A percentile compares a stretch with the other conserved stretches of the same genome.
These are phyloP conservation scores for Neuroscelio doddi DNA, from an alignment of 2,888 invertebrate species.

Conservation along the genomic window DNA sequence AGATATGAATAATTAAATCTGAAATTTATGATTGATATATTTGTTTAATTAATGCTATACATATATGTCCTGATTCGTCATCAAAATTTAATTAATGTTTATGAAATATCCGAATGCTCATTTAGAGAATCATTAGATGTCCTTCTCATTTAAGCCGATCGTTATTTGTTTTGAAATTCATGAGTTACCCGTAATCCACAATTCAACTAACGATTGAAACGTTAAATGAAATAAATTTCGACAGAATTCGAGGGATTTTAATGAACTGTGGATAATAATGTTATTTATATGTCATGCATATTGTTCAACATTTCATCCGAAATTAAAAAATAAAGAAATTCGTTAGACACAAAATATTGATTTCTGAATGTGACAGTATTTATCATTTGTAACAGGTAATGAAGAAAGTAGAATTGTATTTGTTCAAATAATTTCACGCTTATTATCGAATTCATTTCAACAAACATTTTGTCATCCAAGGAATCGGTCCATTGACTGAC, in stretches of 20 bases:
- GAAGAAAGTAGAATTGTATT: neutral
- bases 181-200: slow-evolving; percentile 32
- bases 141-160: slow-evolving; percentile 18
- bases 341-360: too few relatives aligned
- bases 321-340: too few relatives aligned
- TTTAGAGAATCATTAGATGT: slow-evolving; percentile 21
- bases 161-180: slow-evolving; percentile 28
- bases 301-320: too few relatives aligned
- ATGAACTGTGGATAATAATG: slow-evolving; percentile 28
- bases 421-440: slow-evolving; percentile 11
- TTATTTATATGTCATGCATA: too few relatives aligned
- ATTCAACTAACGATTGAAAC: slow-evolving; percentile 22
- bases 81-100: slow-evolving; percentile 35
- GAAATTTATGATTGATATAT: too few relatives aligned
- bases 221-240: slow-evolving; percentile 34
- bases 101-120: slow-evolving; percentile 18
- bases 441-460: slow-evolving; percentile 16
- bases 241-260: slow-evolving; percentile 34
- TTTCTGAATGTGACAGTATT: too few relatives aligned
- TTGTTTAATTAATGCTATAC: too few relatives aligned
- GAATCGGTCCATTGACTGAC: slow-evolving; percentile 24
- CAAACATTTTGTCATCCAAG: slow-evolving; percentile 17
- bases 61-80: too few relatives aligned
- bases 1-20: too few relatives aligned
- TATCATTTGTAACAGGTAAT: too few relatives aligned